phyloP scores from a whole-genome alignment of 2,888 invertebrate genomes.

The Mythimna vitellina region DNA sequence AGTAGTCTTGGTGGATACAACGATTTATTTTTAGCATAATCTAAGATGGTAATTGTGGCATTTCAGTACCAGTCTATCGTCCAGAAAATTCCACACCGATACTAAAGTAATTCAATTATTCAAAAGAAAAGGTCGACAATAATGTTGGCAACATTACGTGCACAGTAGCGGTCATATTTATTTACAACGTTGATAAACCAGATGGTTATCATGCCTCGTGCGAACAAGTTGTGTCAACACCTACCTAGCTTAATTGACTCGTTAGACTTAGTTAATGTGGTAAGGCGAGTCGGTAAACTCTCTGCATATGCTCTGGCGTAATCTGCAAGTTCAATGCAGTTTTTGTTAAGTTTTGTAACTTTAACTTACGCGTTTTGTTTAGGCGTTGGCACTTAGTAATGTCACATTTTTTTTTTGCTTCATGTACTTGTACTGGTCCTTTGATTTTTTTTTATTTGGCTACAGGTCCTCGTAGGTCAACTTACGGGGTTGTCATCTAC shows the following conservation, averaged over 20 bases:
- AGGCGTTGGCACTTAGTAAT: background rate
- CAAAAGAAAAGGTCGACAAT: conserved; percentile 26
- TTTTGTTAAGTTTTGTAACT: conserved; percentile 7
- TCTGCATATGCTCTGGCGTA: conserved; percentile 24
- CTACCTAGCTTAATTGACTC: conserved; percentile 55
- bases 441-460: too few species aligned
- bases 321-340: conserved; percentile 25
- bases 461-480: too few species aligned
- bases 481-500: too few species aligned
- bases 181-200: conserved; percentile 39
- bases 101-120: conserved; percentile 20
- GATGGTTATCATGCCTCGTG: conserved; percentile 48
- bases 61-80: background rate
- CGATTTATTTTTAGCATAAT: background rate
- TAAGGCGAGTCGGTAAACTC: conserved; percentile 36
- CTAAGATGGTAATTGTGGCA: background rate
- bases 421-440: background rate
- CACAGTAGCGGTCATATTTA: conserved; percentile 13
- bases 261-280: conserved; percentile 50
- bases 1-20: background rate
- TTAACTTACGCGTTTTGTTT: background rate
- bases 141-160: conserved; percentile 17
- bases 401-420: background rate
- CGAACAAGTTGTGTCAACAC: conserved; percentile 51
- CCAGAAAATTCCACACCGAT: background rate